phyloP scores from a whole-genome alignment of 2,888 invertebrate species.

The Synergus japonicus region DNA sequence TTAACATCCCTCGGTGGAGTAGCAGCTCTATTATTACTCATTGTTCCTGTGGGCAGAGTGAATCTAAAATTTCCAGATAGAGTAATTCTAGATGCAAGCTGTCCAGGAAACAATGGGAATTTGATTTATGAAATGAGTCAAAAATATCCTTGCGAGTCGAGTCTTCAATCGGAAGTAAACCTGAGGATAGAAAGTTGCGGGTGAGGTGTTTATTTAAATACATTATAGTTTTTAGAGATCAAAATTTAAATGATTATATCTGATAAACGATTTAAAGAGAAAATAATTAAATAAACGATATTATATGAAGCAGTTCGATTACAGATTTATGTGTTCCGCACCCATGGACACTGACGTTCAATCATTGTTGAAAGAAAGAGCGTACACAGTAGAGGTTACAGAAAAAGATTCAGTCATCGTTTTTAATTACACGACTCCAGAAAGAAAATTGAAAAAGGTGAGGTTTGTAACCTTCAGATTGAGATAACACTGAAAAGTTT shows the following conservation, averaged over 20 bases:
- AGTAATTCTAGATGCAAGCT: conserved; percentile 81
- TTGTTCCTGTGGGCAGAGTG: conserved; percentile 86
- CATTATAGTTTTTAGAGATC: neutral
- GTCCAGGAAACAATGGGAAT: conserved; percentile 68
- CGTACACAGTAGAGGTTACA: neutral
- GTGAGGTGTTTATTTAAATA: conserved; percentile 56
- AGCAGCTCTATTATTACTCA: conserved; percentile 83
- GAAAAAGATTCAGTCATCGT: conserved; percentile 13
- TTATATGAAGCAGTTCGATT: neutral
- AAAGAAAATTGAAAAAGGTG: conserved; percentile 12
- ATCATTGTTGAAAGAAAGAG: conserved; percentile 26
- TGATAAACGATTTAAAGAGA: neutral
- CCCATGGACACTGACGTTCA: neutral
- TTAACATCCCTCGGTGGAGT: conserved; percentile 84
- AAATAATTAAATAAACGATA: neutral
- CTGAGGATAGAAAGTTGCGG: conserved; percentile 72
- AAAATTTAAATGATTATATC: neutral
- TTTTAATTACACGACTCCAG: conserved; percentile 9
- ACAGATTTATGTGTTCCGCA: conserved; percentile 10
- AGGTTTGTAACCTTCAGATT: neutral
- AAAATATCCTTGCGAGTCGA: conserved; percentile 68
- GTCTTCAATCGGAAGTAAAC: conserved; percentile 60
- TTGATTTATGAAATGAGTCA: conserved; percentile 67
- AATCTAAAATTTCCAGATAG: conserved; percentile 83
- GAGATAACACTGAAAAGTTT: too few species aligned